These are phyloP conservation scores for Ypsolopha sequella DNA, from an alignment of 2,888 invertebrate genomes.

Conservation along the genomic window DNA sequence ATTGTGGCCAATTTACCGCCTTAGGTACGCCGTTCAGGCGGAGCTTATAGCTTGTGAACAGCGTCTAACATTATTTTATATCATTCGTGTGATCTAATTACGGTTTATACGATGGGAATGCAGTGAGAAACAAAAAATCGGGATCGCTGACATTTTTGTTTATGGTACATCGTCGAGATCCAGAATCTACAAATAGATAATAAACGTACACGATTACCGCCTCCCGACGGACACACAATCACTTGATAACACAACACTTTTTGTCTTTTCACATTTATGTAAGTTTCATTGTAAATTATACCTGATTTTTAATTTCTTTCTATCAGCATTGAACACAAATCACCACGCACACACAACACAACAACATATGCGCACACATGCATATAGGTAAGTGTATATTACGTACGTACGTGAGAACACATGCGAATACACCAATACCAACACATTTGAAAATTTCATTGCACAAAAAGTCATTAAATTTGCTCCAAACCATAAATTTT, in stretches of 20 bases:
- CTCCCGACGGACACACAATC: slow-evolving; percentile 66
- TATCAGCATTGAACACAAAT: slow-evolving; percentile 70
- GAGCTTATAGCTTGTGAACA: slow-evolving; percentile 41
- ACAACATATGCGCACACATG: slow-evolving; percentile 53
- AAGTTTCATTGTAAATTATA: slow-evolving; percentile 62
- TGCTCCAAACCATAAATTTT: neutral
- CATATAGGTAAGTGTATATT: slow-evolving; percentile 8
- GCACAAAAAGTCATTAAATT: neutral
- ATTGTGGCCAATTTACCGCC: slow-evolving; percentile 60
- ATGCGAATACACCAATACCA: neutral
- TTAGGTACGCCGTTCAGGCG: slow-evolving; percentile 34
- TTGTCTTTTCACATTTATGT: slow-evolving; percentile 63
- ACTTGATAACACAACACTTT: slow-evolving; percentile 65
- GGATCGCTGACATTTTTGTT: slow-evolving; percentile 73
- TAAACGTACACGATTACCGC: slow-evolving; percentile 69
- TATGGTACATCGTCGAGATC: slow-evolving; percentile 69
- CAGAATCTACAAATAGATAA: slow-evolving; percentile 69
- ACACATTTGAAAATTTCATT: neutral
- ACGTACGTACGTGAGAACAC: neutral
- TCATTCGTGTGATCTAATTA: slow-evolving; percentile 68
- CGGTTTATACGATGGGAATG: slow-evolving; percentile 59
- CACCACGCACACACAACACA: slow-evolving; percentile 72
- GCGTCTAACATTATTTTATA: slow-evolving; percentile 60
- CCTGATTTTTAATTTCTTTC: slow-evolving; percentile 67
- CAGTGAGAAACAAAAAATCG: slow-evolving; percentile 70